Conservation (phyloP, 2,797 vertebrate genomes). For the Acanthiza pusilla region DNA sequence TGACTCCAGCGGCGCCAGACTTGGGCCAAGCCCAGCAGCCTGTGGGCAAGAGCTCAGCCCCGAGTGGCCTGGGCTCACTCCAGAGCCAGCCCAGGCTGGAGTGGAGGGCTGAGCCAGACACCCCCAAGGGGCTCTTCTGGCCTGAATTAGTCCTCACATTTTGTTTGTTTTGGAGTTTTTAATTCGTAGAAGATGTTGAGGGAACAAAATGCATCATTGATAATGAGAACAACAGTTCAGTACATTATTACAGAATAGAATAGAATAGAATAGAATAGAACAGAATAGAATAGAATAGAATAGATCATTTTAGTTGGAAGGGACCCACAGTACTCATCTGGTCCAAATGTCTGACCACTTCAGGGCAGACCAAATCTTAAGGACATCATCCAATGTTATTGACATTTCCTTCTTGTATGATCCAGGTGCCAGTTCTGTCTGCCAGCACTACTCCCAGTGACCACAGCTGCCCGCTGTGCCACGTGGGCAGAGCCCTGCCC, state of each 20-base stretch:
- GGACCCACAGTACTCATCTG: background rate
- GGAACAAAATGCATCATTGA: background rate
- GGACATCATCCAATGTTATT: too few relatives aligned
- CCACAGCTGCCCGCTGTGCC: background rate
- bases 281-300: background rate
- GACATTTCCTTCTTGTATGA: background rate
- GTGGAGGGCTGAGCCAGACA: background rate
- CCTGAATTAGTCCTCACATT: background rate
- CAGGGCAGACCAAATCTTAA: background rate
- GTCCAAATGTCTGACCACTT: background rate
- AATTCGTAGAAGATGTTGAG: background rate
- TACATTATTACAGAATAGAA: too few relatives aligned
- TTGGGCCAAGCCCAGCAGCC: background rate
- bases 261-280: background rate
- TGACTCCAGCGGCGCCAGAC: background rate
- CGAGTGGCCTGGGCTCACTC: background rate
- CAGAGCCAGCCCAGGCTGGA: background rate
- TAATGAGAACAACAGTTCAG: background rate
- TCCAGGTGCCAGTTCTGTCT: background rate
- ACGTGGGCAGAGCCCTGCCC: background rate
- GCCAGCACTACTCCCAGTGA: background rate
- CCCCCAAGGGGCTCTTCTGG: background rate
- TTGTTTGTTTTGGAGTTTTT: fast-evolving
- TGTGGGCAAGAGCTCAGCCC: background rate
- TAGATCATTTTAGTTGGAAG: background rate